These are phyloP conservation scores for Rhabdomys dilectus DNA, from an alignment of 2,113 vertebrate species.

Conservation along the genomic window DNA sequence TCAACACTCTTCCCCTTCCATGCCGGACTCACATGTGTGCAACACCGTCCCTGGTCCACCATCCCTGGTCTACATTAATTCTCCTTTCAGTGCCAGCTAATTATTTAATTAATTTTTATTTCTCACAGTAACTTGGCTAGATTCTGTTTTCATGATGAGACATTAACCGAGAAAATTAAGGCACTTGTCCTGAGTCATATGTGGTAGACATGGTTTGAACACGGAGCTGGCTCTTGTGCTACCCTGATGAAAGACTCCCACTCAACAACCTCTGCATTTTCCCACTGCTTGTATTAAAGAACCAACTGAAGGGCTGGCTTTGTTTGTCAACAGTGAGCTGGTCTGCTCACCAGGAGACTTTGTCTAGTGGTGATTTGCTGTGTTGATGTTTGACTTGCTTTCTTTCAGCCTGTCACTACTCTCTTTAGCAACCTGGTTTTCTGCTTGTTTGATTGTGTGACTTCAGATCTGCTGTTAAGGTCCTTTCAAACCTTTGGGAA, in stretches of 20 bases:
- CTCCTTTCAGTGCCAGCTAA: background rate
- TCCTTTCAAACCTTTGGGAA: conserved; percentile 6
- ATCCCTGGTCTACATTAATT: background rate
- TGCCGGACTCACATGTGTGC: too few relatives aligned
- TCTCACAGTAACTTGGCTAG: background rate
- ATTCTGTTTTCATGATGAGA: background rate
- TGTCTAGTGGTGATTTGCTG: background rate
- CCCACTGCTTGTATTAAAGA: background rate
- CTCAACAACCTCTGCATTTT: background rate
- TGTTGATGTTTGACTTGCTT: background rate
- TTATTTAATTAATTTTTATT: background rate
- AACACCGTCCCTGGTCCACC: too few relatives aligned
- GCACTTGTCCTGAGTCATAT: background rate
- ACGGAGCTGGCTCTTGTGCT: background rate
- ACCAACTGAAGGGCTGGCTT: background rate
- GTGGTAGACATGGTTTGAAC: background rate
- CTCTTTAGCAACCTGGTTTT: background rate
- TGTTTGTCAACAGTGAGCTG: background rate
- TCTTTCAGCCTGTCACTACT: background rate
- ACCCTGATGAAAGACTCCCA: background rate
- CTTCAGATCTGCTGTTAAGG: background rate
- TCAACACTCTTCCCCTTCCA: background rate
- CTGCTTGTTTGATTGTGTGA: background rate
- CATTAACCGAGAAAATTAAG: background rate
- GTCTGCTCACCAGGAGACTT: background rate